Evolutionary conservation across 2,888 invertebrate species (phyloP).

Genomic region (Magallana nippona): DNA sequence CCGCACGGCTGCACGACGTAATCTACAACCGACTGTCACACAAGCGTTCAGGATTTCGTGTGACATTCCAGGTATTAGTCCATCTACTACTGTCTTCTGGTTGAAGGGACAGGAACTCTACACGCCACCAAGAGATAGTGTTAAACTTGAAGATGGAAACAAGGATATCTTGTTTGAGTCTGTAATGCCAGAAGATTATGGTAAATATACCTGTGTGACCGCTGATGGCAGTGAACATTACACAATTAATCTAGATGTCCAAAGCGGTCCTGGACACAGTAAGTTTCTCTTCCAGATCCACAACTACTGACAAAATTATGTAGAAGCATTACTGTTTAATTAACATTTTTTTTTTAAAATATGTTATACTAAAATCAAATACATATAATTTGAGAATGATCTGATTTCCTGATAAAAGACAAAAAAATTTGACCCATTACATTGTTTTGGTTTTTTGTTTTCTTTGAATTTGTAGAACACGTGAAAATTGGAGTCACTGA

Average conservation of each 20-base stretch:
- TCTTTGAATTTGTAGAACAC: not conserved
- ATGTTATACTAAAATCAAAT: not conserved
- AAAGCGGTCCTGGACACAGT: conserved; percentile 14
- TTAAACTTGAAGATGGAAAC: conserved; percentile 11
- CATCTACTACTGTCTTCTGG: not conserved
- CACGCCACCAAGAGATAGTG: not conserved
- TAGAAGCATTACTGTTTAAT: not conserved
- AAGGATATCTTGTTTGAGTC: not conserved
- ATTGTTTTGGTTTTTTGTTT: too few species aligned
- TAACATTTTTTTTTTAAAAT: too few species aligned
- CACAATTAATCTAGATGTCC: not conserved
- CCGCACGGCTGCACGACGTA: not conserved
- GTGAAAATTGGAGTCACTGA: not conserved
- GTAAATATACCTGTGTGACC: not conserved
- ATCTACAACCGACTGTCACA: not conserved
- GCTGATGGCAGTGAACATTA: not conserved
- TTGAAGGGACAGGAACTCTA: not conserved
- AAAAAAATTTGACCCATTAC: too few species aligned
- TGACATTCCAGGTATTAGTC: not conserved
- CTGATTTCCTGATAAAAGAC: too few species aligned
- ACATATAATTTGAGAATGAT: too few species aligned
- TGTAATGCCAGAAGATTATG: conserved; percentile 17
- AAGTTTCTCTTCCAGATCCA: not conserved
- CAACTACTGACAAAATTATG: not conserved
- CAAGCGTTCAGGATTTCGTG: not conserved